Evolutionary conservation across 2,113 vertebrate genomes (phyloP).

Genomic region (Lagenorhynchus albirostris): DNA sequence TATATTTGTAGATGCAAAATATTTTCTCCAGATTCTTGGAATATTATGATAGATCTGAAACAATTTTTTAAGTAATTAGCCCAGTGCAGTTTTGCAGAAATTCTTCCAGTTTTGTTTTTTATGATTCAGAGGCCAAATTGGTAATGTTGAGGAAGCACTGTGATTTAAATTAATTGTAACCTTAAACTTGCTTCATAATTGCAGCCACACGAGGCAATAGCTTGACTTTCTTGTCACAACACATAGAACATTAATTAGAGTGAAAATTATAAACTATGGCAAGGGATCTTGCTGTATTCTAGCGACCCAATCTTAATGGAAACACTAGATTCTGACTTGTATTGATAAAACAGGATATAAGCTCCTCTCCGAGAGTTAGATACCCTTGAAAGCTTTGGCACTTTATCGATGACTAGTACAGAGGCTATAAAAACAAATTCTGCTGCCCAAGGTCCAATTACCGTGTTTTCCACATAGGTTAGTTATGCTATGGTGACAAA

Average conservation of each 20-base stretch:
- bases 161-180: slow-evolving; percentile 60
- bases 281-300: not conserved
- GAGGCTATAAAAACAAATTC: not conserved
- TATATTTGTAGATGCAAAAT: not conserved
- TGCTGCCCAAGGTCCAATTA: not conserved
- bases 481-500: not conserved
- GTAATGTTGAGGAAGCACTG: slow-evolving; percentile 34
- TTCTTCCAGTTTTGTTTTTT: slow-evolving; percentile 31
- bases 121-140: slow-evolving; percentile 43
- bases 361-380: not conserved
- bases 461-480: not conserved
- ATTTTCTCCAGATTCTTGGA: not conserved
- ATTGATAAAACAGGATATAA: not conserved
- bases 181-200: slow-evolving; percentile 61
- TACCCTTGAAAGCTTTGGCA: slow-evolving; percentile 6
- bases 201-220: not conserved
- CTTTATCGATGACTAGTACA: not conserved
- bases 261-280: not conserved
- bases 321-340: not conserved
- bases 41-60: not conserved
- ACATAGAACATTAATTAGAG: slow-evolving; percentile 49
- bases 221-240: slow-evolving; percentile 54
- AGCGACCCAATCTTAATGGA: not conserved
- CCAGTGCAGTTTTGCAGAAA: not conserved
- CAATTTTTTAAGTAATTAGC: slow-evolving; percentile 52